These are phyloP conservation scores for Conopomorpha cramerella DNA, from an alignment of 1,140 invertebrate species.

Conservation along the genomic window DNA sequence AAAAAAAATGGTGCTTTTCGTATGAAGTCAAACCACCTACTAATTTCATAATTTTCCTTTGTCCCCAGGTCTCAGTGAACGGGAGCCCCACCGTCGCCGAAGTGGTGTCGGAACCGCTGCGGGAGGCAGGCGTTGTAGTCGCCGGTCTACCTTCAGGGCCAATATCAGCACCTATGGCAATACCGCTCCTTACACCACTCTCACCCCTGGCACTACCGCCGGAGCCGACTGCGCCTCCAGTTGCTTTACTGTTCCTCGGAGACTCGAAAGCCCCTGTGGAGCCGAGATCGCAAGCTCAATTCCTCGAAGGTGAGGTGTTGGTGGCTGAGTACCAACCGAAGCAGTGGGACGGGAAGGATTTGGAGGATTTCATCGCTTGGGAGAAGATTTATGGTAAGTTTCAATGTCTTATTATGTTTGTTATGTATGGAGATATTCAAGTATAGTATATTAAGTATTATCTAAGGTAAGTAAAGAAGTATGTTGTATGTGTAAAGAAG, in stretches of 20 bases:
- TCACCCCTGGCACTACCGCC: constrained; percentile 14
- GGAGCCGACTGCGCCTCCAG: constrained; percentile 37
- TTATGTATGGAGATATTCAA: no score
- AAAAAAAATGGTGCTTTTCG: no score
- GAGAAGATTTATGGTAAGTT: constrained; percentile 53
- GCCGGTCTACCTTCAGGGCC: constrained; percentile 33
- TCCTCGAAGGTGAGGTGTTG: constrained; percentile 66
- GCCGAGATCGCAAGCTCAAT: constrained; percentile 59
- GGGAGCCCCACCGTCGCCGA: constrained; percentile 42
- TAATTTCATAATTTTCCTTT: constrained; percentile 9
- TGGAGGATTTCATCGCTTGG: constrained; percentile 47
- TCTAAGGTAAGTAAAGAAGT: no score
- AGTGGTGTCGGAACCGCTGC: constrained; percentile 33
- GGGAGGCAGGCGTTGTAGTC: constrained; percentile 33
- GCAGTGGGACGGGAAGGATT: constrained; percentile 52
- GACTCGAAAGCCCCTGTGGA: constrained; percentile 68
- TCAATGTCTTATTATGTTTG: no score
- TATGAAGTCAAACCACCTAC: no score
- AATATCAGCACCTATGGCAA: constrained; percentile 21
- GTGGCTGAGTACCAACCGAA: constrained; percentile 63
- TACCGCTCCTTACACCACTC: constrained; percentile 25
- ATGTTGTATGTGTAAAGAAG: no score
- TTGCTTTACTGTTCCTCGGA: constrained; percentile 63
- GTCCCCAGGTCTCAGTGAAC: constrained; percentile 39
- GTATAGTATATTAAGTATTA: no score